Evolutionary conservation across 2,113 vertebrate species (phyloP).

Genomic region (Petrocephalus microphthalmus): DNA sequence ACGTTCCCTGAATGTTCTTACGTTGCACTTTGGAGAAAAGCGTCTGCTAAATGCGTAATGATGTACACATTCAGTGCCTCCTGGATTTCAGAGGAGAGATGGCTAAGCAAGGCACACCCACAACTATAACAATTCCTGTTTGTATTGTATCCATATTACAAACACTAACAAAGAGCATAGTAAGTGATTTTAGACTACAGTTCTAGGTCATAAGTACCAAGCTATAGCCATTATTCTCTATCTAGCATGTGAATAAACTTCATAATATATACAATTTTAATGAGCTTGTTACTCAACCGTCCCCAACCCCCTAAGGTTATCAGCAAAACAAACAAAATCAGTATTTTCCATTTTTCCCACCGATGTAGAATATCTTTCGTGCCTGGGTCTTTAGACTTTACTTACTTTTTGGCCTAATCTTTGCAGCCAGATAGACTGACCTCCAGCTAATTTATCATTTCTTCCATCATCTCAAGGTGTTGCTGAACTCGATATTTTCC

Average conservation of each 20-base stretch:
- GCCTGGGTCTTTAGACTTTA: background rate
- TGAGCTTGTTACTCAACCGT: background rate
- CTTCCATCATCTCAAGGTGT: constrained; percentile 3
- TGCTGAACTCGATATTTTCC: background rate
- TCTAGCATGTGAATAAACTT: background rate
- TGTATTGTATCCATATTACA: background rate
- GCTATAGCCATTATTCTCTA: background rate
- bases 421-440: background rate
- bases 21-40: background rate
- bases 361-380: background rate
- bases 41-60: background rate
- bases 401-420: background rate
- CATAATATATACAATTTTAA: background rate
- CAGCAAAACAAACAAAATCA: background rate
- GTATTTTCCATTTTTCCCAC: background rate
- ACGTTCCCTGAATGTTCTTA: background rate
- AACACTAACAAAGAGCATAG: background rate
- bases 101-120: background rate
- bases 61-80: background rate
- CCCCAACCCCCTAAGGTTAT: background rate
- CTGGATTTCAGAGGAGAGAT: background rate
- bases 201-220: background rate
- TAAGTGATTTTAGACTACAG: background rate
- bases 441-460: background rate
- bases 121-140: background rate